Percentiles rank a stretch among this genome's conserved stretches.
Evolutionary conservation across 2,113 vertebrate genomes (phyloP).

Genomic region (Oenanthe melanoleuca): DNA sequence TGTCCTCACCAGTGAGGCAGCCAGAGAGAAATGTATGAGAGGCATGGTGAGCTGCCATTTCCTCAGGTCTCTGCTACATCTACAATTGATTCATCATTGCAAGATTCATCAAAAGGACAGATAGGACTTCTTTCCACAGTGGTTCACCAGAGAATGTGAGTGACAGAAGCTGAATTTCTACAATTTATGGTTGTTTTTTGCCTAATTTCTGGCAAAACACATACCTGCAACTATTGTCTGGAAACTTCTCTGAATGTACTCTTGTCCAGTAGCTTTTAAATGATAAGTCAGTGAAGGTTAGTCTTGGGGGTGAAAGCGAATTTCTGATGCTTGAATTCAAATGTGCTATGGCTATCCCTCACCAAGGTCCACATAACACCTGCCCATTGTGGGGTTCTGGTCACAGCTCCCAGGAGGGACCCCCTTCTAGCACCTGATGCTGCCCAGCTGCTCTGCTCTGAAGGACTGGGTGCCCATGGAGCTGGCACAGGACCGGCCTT

Average conservation of each 20-base stretch:
- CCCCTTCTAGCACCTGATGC: not conserved
- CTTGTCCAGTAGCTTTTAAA: not conserved
- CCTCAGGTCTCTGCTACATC: not conserved
- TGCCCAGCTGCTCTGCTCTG: not conserved
- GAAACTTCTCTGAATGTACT: not conserved
- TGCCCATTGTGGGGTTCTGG: fast-evolving
- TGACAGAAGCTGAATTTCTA: not conserved
- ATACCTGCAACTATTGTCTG: not conserved
- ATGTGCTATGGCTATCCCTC: not conserved
- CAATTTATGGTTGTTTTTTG: not conserved
- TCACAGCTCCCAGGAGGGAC: not conserved
- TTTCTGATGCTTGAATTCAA: not conserved
- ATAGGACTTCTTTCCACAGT: not conserved
- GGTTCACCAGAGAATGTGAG: not conserved
- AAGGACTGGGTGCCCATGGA: not conserved
- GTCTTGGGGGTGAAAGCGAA: not conserved
- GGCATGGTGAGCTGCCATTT: not conserved
- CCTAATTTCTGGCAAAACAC: not conserved
- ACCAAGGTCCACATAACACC: not conserved
- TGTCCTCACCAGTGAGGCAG: not conserved
- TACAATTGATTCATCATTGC: not conserved
- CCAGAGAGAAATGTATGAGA: not conserved
- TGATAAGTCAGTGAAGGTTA: not conserved
- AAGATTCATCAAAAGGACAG: not conserved
- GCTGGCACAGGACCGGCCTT: not conserved